Evolutionary conservation across 2,888 invertebrate species (phyloP).

Genomic region (Aphidius colemani): DNA sequence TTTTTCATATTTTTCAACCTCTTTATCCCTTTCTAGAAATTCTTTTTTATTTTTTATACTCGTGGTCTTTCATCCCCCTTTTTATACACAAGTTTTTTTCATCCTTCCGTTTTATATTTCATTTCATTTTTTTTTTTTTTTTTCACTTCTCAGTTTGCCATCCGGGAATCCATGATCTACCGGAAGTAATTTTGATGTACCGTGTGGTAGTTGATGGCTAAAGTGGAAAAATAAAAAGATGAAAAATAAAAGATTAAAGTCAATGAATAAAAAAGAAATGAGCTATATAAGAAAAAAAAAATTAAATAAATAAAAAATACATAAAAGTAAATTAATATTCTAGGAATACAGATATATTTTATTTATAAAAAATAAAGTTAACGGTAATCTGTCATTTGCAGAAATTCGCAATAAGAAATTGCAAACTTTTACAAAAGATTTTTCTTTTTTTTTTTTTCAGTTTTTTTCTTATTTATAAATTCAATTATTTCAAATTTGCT

Average conservation of each 20-base stretch:
- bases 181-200: constrained; percentile 19
- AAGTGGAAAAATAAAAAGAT: constrained; percentile 21
- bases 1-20: constrained; percentile 21
- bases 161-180: constrained; percentile 20
- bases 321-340: constrained; percentile 13
- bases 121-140: constrained; percentile 5
- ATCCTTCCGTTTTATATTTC: not conserved
- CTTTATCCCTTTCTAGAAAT: constrained; percentile 1
- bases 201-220: constrained; percentile 12
- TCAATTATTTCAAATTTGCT: no score
- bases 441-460: constrained; percentile 24
- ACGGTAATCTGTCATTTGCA: constrained; percentile 37
- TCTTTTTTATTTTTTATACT: constrained; percentile 2
- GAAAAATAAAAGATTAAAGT: constrained; percentile 19
- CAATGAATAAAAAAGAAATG: constrained; percentile 15
- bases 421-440: not conserved
- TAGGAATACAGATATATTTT: not conserved
- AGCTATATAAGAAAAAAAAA: not conserved
- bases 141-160: constrained; percentile 13
- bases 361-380: constrained; percentile 20
- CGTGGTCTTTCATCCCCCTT: constrained; percentile 5
- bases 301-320: constrained; percentile 5
- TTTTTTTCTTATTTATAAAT: no score
- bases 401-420: not conserved
- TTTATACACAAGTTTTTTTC: not conserved